Evolutionary conservation across 1,140 invertebrate genomes (phyloP).

Genomic region (Telenomus remus): DNA sequence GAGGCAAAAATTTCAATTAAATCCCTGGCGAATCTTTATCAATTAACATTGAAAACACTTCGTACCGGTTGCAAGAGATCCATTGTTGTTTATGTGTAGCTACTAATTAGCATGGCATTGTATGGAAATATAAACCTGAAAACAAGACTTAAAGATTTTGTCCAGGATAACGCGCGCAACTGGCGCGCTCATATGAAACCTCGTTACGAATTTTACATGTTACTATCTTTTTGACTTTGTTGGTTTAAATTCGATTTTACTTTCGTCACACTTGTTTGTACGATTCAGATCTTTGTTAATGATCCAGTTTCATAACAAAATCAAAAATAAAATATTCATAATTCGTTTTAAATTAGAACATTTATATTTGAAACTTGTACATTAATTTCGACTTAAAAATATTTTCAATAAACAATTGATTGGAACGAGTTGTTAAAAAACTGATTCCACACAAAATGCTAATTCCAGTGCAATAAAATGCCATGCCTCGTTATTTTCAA

Average conservation of each 20-base stretch:
- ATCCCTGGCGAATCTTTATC: constrained; percentile 28
- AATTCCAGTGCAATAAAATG: too few relatives aligned
- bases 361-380: too few relatives aligned
- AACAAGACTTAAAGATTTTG: constrained; percentile 38
- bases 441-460: too few relatives aligned
- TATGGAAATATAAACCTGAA: constrained; percentile 40
- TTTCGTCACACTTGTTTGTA: neutral
- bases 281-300: neutral
- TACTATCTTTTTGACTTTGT: neutral
- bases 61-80: constrained; percentile 18
- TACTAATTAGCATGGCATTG: constrained; percentile 44
- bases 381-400: too few relatives aligned
- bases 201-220: neutral
- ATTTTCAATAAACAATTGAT: too few relatives aligned
- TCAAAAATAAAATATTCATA: too few relatives aligned
- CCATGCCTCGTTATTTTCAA: too few relatives aligned
- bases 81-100: constrained; percentile 33
- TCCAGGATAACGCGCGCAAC: constrained; percentile 16
- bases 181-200: neutral
- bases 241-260: neutral
- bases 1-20: constrained; percentile 30
- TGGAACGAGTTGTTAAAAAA: too few relatives aligned
- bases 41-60: constrained; percentile 43
- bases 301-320: too few relatives aligned
- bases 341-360: too few relatives aligned